Percentiles rank a stretch among this genome's conserved stretches.
These are phyloP conservation scores for Clistopyga incitator DNA, from an alignment of 2,888 invertebrate species.

Conservation along the genomic window DNA sequence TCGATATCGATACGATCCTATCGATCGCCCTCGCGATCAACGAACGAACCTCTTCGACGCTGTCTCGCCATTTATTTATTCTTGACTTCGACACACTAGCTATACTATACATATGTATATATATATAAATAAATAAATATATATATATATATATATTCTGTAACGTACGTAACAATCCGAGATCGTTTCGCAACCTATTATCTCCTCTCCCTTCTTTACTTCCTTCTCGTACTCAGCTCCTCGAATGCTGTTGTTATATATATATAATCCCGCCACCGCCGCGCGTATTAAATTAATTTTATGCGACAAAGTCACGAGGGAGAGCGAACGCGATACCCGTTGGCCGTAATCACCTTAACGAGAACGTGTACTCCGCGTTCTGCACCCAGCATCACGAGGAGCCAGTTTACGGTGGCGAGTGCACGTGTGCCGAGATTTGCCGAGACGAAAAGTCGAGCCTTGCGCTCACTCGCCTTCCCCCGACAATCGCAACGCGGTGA, in stretches of 20 bases:
- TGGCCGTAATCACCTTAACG: slow-evolving; percentile 64
- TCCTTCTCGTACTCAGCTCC: slow-evolving; percentile 36
- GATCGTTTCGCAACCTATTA: slow-evolving; percentile 48
- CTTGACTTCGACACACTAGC: slow-evolving; percentile 36
- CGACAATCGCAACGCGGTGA: not conserved
- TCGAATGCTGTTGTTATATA: slow-evolving; percentile 1
- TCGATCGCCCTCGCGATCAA: slow-evolving; percentile 43
- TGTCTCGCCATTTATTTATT: slow-evolving; percentile 7
- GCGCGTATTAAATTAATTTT: slow-evolving; percentile 66
- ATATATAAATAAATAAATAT: no score
- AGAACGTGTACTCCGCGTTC: slow-evolving; percentile 47
- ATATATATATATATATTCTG: not conserved
- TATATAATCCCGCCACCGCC: slow-evolving; percentile 13
- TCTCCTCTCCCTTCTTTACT: slow-evolving; percentile 23
- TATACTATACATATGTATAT: not conserved
- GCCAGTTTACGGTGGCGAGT: slow-evolving; percentile 36
- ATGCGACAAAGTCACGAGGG: slow-evolving; percentile 63
- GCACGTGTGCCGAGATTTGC: slow-evolving; percentile 36
- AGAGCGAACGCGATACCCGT: slow-evolving; percentile 57
- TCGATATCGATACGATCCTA: slow-evolving; percentile 51
- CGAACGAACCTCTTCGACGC: slow-evolving; percentile 15
- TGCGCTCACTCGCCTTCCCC: not conserved
- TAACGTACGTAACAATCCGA: slow-evolving; percentile 37
- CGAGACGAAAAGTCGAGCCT: slow-evolving; percentile 21
- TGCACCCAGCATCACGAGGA: slow-evolving; percentile 27